Evolutionary conservation across 1,140 invertebrate species (phyloP).

Genomic region (Lanistes nyassanus): DNA sequence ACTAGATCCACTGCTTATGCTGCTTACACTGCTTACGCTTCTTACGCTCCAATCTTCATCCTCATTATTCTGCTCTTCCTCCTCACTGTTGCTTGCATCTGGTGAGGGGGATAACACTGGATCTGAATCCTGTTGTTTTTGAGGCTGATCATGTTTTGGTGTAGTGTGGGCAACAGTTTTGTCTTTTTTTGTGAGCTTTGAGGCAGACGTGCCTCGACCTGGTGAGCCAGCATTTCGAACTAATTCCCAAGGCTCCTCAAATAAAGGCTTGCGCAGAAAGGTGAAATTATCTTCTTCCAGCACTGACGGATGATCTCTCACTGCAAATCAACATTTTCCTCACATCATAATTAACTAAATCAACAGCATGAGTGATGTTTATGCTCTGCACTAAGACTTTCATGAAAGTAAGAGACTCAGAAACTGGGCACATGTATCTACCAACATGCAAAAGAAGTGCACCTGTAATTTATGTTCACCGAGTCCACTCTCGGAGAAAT

Average conservation of each 20-base stretch:
- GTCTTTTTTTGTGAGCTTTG: too few relatives aligned
- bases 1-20: too few relatives aligned
- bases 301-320: neutral
- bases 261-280: conserved; percentile 49
- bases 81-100: neutral
- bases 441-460: neutral
- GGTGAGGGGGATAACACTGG: neutral
- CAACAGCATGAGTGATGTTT: neutral
- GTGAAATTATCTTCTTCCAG: conserved; percentile 52
- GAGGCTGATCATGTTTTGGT: too few relatives aligned
- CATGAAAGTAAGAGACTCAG: neutral
- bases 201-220: neutral
- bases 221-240: conserved; percentile 47
- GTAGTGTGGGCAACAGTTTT: too few relatives aligned
- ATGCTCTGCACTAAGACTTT: neutral
- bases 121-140: too few relatives aligned
- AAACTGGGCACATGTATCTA: neutral
- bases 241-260: conserved; percentile 50
- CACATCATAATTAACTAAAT: neutral
- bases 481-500: too few relatives aligned
- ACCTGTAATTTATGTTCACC: neutral
- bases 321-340: neutral
- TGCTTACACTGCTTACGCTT: too few relatives aligned
- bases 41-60: neutral
- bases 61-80: too few relatives aligned